These are phyloP conservation scores for Coracopsis vasa DNA, from an alignment of 2,113 vertebrate species.

Conservation along the genomic window DNA sequence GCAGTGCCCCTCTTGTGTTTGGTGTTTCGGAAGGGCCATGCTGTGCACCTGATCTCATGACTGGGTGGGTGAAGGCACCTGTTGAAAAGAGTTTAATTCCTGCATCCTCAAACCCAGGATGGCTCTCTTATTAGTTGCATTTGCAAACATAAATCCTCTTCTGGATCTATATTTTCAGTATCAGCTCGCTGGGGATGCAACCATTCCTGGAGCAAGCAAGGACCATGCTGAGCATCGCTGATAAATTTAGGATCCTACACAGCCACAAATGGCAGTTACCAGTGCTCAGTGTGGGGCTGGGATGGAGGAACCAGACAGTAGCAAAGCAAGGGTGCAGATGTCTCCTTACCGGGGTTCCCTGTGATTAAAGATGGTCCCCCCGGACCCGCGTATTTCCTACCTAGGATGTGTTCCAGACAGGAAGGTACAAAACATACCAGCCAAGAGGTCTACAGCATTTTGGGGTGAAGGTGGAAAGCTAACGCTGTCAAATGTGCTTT, in stretches of 20 bases:
- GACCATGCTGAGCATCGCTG: accelerated
- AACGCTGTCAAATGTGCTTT: not conserved
- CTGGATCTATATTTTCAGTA: accelerated
- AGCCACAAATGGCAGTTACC: accelerated
- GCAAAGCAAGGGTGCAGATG: not conserved
- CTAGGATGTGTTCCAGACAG: not conserved
- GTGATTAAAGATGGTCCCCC: not conserved
- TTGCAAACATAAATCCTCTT: not conserved
- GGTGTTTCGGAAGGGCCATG: accelerated
- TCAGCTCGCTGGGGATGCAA: accelerated
- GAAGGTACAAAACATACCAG: not conserved
- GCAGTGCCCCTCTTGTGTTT: not conserved
- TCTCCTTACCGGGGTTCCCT: not conserved
- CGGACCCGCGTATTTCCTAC: not conserved
- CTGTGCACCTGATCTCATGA: accelerated
- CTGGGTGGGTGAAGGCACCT: not conserved
- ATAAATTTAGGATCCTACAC: not conserved
- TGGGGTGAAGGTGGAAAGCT: not conserved
- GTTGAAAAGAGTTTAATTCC: not conserved
- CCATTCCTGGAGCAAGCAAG: not conserved
- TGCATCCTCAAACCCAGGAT: accelerated
- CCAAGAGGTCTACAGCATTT: not conserved
- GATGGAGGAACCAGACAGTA: not conserved
- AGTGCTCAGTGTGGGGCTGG: not conserved
- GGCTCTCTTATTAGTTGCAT: accelerated